Evolutionary conservation across 1,140 invertebrate species (phyloP).

Genomic region (Centruroides sculpturatus): DNA sequence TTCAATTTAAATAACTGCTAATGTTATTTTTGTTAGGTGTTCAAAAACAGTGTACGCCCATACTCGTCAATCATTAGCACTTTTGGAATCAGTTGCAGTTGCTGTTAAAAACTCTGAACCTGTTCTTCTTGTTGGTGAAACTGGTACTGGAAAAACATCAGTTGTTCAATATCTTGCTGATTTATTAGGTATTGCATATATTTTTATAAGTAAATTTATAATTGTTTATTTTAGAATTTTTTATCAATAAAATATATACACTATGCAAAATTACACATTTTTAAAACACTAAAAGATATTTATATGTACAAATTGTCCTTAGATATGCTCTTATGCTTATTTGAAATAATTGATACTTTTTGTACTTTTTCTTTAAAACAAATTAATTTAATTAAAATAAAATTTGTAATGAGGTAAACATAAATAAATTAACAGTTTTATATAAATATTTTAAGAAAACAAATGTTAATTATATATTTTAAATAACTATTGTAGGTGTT

Average conservation of each 20-base stretch:
- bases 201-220: neutral
- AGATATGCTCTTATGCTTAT: too few species aligned
- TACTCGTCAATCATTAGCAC: constrained; percentile 50
- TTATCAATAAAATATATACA: neutral
- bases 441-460: too few species aligned
- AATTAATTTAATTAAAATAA: too few species aligned
- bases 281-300: too few species aligned
- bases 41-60: constrained; percentile 8
- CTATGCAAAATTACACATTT: too few species aligned
- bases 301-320: too few species aligned
- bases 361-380: too few species aligned
- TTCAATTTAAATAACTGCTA: neutral
- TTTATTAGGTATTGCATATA: constrained; percentile 34
- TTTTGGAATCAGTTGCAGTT: constrained; percentile 74
- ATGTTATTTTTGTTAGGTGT: neutral
- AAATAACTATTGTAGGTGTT: too few species aligned
- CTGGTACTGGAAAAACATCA: constrained; percentile 97
- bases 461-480: too few species aligned
- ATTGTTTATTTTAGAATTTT: neutral
- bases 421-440: too few species aligned
- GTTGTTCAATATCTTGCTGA: constrained; percentile 82
- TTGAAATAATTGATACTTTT: too few species aligned
- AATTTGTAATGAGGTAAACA: too few species aligned
- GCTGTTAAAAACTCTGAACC: constrained; percentile 73
- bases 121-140: constrained; percentile 91